Conservation (phyloP, 2,888 invertebrate genomes). For the Augochlorella aurata region DNA sequence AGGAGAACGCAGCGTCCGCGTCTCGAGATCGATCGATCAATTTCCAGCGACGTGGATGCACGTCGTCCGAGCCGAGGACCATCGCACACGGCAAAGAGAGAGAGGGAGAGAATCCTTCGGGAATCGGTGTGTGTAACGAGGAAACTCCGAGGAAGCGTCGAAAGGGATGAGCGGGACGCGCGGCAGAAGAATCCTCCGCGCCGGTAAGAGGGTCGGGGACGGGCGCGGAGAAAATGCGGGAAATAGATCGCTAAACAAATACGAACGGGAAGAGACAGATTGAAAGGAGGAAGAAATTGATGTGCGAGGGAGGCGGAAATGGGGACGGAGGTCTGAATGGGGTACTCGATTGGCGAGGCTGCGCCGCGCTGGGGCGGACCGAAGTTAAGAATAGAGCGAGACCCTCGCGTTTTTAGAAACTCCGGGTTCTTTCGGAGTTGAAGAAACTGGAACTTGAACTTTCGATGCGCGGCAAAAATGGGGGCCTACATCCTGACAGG, state of each 20-base stretch:
- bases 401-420: not conserved
- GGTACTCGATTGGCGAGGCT: constrained; percentile 16
- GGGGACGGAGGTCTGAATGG: constrained; percentile 30
- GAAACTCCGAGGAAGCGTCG: constrained; percentile 36
- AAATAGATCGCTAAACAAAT: constrained; percentile 52
- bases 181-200: not conserved
- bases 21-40: constrained; percentile 60
- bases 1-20: constrained; percentile 22
- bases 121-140: constrained; percentile 22
- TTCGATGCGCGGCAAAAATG: not conserved
- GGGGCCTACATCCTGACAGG: not conserved
- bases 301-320: constrained; percentile 30
- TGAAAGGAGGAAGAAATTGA: constrained; percentile 49
- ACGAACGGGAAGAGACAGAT: constrained; percentile 41
- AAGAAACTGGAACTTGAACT: not conserved
- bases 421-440: not conserved
- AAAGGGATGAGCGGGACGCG: not conserved
- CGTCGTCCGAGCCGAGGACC: not conserved
- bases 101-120: constrained; percentile 35
- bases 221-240: constrained; percentile 45
- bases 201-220: constrained; percentile 28
- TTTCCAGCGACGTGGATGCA: constrained; percentile 47
- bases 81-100: not conserved
- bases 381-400: constrained; percentile 5
- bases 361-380: not conserved